Conservation (phyloP, 2,797 vertebrate genomes). For the Naso thynnoides region DNA sequence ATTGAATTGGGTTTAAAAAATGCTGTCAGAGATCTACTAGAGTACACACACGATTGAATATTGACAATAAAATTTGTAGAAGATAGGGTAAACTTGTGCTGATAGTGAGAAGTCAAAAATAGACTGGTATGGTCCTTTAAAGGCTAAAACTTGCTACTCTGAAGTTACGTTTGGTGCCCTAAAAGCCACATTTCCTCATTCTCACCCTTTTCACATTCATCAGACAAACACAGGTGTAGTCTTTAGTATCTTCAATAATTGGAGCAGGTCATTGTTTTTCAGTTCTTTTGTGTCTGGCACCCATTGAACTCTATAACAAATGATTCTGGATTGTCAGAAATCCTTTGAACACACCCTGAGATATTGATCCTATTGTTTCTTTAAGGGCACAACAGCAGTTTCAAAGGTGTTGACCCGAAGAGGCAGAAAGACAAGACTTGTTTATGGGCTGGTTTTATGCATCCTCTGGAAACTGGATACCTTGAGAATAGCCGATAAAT, state of each 20-base stretch:
- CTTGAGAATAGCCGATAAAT: constrained; percentile 70
- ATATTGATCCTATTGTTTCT: constrained; percentile 76
- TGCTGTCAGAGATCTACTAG: too few relatives aligned
- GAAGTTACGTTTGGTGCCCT: accelerated
- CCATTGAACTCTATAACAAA: constrained; percentile 48
- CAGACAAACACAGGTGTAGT: constrained; percentile 21
- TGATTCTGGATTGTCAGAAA: constrained; percentile 53
- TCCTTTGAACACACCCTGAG: constrained; percentile 60
- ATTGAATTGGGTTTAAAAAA: too few relatives aligned
- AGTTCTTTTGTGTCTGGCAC: constrained; percentile 35
- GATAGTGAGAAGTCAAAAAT: too few relatives aligned
- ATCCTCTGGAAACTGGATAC: constrained; percentile 73
- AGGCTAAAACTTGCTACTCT: background rate
- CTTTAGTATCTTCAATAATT: constrained; percentile 17
- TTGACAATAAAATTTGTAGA: too few relatives aligned
- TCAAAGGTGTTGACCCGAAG: constrained; percentile 61
- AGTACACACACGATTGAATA: too few relatives aligned
- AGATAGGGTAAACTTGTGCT: too few relatives aligned
- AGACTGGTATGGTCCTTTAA: too few relatives aligned
- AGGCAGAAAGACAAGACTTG: constrained; percentile 56
- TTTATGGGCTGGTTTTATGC: constrained; percentile 71
- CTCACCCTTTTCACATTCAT: background rate
- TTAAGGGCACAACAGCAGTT: constrained; percentile 36
- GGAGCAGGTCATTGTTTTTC: constrained; percentile 35
- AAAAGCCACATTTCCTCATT: background rate